Base-by-base conservation (phyloP, 1,140 invertebrate species). In the Myzus persicae region DNA sequence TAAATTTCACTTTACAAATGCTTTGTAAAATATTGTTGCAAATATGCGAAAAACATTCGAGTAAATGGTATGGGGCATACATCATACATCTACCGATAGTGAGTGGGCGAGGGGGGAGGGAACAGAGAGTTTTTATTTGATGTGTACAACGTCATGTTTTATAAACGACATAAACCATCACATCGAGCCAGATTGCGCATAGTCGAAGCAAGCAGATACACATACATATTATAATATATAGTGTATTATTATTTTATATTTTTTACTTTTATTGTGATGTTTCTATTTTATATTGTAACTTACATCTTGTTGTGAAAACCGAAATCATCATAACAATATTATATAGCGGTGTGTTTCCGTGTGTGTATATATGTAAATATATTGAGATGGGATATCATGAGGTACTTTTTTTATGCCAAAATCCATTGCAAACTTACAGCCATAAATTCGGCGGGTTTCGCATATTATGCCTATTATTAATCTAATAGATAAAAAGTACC, bases 141-240 rank as follows among this genome's bases (percentile, higher is more conserved):
- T 76, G 14, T n/a, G 59, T 76, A 85, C 42, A 85, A 90, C 51
- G 89, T 90, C 51, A 90, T 90, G 48, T 90, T 90, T 59, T 90
- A 54, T 54, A 90, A 90, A 90, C 51, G 89, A 59, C 89, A 90
- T 59, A 59, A 89, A 89, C 46, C 44, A 36, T 38, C 22, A 46
- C 67, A 38, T 54, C 67, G 89, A 48, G 40, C 89, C 89, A 90
- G 89, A 90, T 90, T 89, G 87, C 44, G 42, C 38, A 90, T 44
- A 76, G 59, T n/a, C 59, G 59, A n/a, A 3, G 59, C 26, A n/a
- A 76, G 59, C 18, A 76, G 54, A 59, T n/a, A 67, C 18, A 67
- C 31, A 67, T 67, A 67, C n/a, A n/a, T n/a, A 76, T 76, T 76
- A 76, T 76, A 76, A 76, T 76, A 76, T 76, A 76, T n/a, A 42